A percentile compares a stretch with the other conserved stretches of the same genome.
phyloP scores from a whole-genome alignment of 2,888 invertebrate species.

The Pardosa pseudoannulata region DNA sequence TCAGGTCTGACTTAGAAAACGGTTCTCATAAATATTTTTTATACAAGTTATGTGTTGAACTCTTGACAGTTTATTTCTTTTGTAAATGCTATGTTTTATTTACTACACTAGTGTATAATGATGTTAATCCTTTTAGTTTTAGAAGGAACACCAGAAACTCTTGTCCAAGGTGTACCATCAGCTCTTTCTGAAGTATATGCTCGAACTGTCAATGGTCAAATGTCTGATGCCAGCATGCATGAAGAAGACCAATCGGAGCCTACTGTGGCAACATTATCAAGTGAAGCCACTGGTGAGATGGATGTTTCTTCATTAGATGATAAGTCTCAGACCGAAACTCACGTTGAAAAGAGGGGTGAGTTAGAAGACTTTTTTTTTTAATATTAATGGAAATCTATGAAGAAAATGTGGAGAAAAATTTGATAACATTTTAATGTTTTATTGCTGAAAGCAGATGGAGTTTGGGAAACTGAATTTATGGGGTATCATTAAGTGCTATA shows the following conservation, averaged over 20 bases:
- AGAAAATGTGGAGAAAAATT: not conserved
- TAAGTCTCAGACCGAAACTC: slow-evolving; percentile 71
- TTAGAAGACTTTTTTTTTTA: not conserved
- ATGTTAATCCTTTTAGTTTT: slow-evolving; percentile 39
- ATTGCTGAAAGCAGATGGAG: no score
- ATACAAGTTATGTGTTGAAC: no score
- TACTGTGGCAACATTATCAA: slow-evolving; percentile 68
- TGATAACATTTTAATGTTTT: not conserved
- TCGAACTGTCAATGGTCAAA: slow-evolving; percentile 74
- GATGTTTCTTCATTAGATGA: slow-evolving; percentile 70
- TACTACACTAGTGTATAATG: no score
- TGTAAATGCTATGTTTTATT: no score
- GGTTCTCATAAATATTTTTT: no score
- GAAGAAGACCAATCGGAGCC: slow-evolving; percentile 74
- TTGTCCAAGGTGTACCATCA: slow-evolving; percentile 55
- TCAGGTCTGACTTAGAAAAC: no score
- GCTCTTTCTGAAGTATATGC: slow-evolving; percentile 52
- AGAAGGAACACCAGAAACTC: slow-evolving; percentile 55
- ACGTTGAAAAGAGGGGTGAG: slow-evolving; percentile 73
- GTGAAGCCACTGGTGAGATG: slow-evolving; percentile 66
- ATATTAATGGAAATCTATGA: no score
- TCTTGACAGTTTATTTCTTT: no score
- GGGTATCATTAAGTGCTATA: no score
- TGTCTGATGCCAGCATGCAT: slow-evolving; percentile 74
- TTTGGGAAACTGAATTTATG: no score